phyloP scores from a whole-genome alignment of 1,140 invertebrate species.

The Colletes gigas region DNA sequence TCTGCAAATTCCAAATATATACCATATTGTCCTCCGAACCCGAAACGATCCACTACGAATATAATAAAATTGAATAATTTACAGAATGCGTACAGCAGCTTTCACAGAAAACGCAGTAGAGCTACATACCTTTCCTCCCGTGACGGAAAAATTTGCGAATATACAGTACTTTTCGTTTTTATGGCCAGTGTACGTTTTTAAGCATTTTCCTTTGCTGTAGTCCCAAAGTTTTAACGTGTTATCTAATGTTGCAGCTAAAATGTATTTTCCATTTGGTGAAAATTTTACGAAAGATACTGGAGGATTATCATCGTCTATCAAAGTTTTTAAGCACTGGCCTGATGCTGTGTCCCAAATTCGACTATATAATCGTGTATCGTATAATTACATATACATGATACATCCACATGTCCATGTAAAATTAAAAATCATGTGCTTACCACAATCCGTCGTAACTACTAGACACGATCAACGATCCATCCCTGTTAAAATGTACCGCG shows the following conservation, averaged over 20 bases:
- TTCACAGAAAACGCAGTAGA: background rate
- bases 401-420: background rate
- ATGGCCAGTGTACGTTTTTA: conserved; percentile 99
- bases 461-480: conserved; percentile 98
- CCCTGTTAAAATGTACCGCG: conserved; percentile 98
- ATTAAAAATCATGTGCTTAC: conserved; percentile 81
- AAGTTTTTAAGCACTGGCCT: conserved; percentile 99
- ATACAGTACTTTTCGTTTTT: conserved; percentile 99
- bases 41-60: conserved; percentile 97
- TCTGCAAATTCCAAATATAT: conserved; percentile 99
- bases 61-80: conserved; percentile 49
- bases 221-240: conserved; percentile 99
- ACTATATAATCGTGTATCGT: conserved; percentile 82
- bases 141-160: conserved; percentile 99
- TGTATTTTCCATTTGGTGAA: conserved; percentile 99
- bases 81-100: background rate
- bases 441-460: conserved; percentile 99
- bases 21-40: conserved; percentile 99
- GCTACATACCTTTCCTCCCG: conserved; percentile 94
- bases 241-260: conserved; percentile 98
- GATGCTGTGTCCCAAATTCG: conserved; percentile 99
- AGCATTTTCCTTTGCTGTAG: conserved; percentile 98
- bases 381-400: conserved; percentile 8
- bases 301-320: conserved; percentile 99
- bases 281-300: conserved; percentile 99